Evolutionary conservation across 1,140 invertebrate species (phyloP), one percentile per base, ranked within the genome.

Genomic region (Cotesia vestalis): DNA sequence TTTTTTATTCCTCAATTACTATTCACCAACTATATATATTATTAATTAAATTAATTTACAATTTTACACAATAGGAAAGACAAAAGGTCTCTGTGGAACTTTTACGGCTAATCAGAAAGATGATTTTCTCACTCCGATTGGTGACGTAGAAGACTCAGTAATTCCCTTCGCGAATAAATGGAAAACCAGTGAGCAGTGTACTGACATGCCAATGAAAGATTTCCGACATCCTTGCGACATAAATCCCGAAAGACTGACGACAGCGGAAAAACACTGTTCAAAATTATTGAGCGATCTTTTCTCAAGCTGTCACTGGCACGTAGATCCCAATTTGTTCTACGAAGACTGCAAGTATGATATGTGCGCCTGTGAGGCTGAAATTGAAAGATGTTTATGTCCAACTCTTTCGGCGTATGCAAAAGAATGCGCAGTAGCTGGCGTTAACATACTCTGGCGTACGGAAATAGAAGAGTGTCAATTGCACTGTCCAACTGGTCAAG

Each of bases 81-180:
- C 81, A 0, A 77, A 91, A 87, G 96, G 95, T 72, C 88, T 98
- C 4, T 98, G 96, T 79, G 96, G 96, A 17, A 96, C 94, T 0
- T 97, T 95, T 80, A 95, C 94, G 71, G 86, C 90, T 11, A 96
- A 95, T 79, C 94, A 95, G 80, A 92, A 93, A 77, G 94, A 97
- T 80, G 96, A 98, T 82, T 96, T 97, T 82, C 78, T 94, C 4
- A 96, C 95, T 0, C 93, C 92, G 0, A 92, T 96, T 79, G 92
- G 93, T 14, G 94, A 96, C 79, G 82, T 94, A 0, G 95, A 96
- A 79, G 90, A 92, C 57, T 89, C 92, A 0, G 87, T 91, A 0
- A 86, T 91, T 6, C 89, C 92, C 0, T 97, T 97, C 82, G 94
- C 94, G 0, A 94, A 95, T 80, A 95, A 95, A 78, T 97, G 95